Evolutionary conservation across 2,888 invertebrate genomes (phyloP).

Genomic region (Exocentrus adspersus): DNA sequence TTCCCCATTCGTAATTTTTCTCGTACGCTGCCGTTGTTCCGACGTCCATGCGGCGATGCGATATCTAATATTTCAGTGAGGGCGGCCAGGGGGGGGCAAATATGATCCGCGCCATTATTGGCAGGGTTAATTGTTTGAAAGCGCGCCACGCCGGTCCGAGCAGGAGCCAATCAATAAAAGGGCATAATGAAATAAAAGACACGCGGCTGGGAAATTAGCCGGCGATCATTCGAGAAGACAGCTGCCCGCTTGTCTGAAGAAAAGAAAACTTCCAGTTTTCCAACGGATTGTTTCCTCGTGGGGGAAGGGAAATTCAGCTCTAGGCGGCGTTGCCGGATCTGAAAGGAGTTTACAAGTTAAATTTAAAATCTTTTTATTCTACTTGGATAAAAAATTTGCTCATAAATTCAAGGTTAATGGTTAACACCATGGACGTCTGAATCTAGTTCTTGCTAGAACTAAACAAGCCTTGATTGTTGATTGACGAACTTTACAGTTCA

Average conservation of each 20-base stretch:
- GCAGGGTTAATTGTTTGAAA: constrained; percentile 64
- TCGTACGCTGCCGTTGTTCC: no score
- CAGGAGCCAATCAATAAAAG: constrained; percentile 58
- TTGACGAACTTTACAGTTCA: no score
- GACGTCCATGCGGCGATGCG: no score
- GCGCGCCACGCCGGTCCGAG: constrained; percentile 58
- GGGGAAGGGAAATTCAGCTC: not conserved
- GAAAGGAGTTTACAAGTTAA: no score
- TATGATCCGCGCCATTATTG: constrained; percentile 59
- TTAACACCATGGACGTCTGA: no score
- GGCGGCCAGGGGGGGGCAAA: constrained; percentile 49
- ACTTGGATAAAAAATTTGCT: no score
- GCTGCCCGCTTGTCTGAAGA: constrained; percentile 44
- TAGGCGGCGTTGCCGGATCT: no score
- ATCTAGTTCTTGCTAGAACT: no score
- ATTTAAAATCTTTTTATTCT: no score
- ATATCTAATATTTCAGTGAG: constrained; percentile 48
- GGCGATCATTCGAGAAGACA: constrained; percentile 59
- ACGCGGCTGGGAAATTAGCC: constrained; percentile 57
- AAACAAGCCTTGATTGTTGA: no score
- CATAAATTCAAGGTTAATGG: no score
- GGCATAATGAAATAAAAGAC: constrained; percentile 59
- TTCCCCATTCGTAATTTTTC: constrained; percentile 38
- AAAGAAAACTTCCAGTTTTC: constrained; percentile 15
- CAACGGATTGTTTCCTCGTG: not conserved